phyloP scores from a whole-genome alignment of 2,797 vertebrate species.

The Etheostoma perlongum region DNA sequence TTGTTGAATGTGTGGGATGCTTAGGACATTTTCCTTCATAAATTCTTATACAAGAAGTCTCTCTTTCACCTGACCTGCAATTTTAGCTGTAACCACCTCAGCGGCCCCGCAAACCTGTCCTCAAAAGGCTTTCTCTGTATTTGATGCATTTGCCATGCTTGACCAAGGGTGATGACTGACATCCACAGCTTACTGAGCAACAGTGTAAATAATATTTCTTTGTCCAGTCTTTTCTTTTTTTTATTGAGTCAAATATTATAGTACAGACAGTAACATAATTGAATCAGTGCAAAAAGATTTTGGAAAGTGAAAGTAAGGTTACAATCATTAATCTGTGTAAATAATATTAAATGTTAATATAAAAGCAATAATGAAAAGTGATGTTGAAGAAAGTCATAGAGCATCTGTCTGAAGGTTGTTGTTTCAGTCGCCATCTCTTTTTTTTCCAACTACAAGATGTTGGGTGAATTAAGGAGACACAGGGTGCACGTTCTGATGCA shows the following conservation, averaged over 20 bases:
- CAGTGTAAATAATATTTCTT: neutral
- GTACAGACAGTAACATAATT: too few species aligned
- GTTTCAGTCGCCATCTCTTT: conserved; percentile 2
- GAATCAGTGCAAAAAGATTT: too few species aligned
- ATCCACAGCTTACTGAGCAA: conserved; percentile 4
- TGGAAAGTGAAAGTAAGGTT: too few species aligned
- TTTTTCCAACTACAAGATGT: conserved; percentile 38
- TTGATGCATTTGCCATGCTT: neutral
- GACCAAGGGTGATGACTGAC: conserved; percentile 9
- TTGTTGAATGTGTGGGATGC: neutral
- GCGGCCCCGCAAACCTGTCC: neutral
- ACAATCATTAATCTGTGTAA: neutral
- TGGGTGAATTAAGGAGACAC: conserved; percentile 54
- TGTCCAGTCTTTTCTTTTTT: too few species aligned
- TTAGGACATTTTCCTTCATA: neutral
- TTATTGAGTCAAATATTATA: too few species aligned
- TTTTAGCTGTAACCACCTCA: neutral
- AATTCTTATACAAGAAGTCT: neutral
- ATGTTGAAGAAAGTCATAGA: conserved; percentile 36
- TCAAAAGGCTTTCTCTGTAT: conserved; percentile 10
- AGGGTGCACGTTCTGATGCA: conserved; percentile 30
- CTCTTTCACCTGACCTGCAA: neutral
- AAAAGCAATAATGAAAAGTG: conserved; percentile 28
- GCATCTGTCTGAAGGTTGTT: conserved; percentile 45
- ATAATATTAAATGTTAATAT: conserved; percentile 19